Evolutionary conservation across 2,113 vertebrate genomes (phyloP), one percentile per base, ranked within the genome.

Genomic region (Seriola aureovittata): DNA sequence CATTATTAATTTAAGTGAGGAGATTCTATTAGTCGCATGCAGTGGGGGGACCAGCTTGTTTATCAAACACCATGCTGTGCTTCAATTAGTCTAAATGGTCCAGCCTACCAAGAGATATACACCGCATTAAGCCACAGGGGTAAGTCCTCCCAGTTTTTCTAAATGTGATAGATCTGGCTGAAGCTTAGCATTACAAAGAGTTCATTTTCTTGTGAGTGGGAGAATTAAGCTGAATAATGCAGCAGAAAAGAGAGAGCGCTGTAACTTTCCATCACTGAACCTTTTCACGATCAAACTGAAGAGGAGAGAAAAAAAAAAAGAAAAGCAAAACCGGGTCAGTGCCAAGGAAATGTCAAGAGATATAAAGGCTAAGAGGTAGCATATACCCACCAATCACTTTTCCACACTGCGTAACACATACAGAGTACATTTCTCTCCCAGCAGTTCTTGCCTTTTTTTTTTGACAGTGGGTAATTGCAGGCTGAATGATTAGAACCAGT

Each of bases 41-140:
- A 77, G 78, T 40, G 55, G 67, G 70, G 75, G 74, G 69, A 73
- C 66, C 81, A 78, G 75, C 84, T 75, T 91, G 89, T 92, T 93
- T 90, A 89, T 91, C 81, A 86, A 89, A 80, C 38, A 52, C 54
- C 89, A 85, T 36, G 81, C 89, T 88, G 91, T 46, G 90, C 79
- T 81, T 93, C 71, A 92, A 93, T 94, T 92, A 89, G 85, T 85
- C 75, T 79, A 85, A 90, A 87, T 84, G 85, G 78, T 75, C 67
- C 80, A 77, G 63, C 67, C 83, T 76, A 80, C 75, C 74, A 81
- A 78, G 42, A 85, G 71, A 86, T 81, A 71, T 29, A 58, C 40
- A 71, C 72, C 0, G 8, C 54, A 87, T 85, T 86, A 83, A 85
- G 82, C 86, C 84, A 71, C 70, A 52, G 68, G 80, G 78, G n/a